Base-by-base conservation (phyloP, 2,888 invertebrate species). In the Eupithecia vulgata region DNA sequence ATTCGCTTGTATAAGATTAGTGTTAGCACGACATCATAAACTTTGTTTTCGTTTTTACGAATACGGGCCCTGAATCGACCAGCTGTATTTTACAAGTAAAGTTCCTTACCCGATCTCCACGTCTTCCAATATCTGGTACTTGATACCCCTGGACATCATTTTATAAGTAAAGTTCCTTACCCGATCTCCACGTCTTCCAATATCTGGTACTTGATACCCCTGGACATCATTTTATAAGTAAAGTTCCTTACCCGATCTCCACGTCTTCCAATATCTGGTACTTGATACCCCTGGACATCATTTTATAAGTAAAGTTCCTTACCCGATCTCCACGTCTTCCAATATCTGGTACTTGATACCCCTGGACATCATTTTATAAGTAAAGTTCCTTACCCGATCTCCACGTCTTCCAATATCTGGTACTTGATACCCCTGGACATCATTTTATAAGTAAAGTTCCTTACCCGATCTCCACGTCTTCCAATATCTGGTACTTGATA, bases 381-480 rank as follows among this genome's bases (percentile, higher is more conserved):
- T 57, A 25, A 13, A n/a, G 52, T 40, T 65, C 67, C 92, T 91
- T 84, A 92, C 92, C 91, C 90, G 66, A 84, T 81, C 74, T 92
- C 92, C 76, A 83, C 84, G 74, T 91, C 85, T 67, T 91, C 91
- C 84, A 92, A 74, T 68, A 87, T 85, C 79, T 89, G 87, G 73
- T 92, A 92, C 77, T 91, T 92, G 37, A 91, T 79, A 1, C 88
- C 86, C 68, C 90, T 82, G 5, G 91, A 90, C 30, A 30, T 30
- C 4, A 42, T 13, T 42, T 45, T 45, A 8, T 21, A 52, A 57
- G 5, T 57, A 25, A 13, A n/a, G 52, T 40, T 65, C 67, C 92
- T 91, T 84, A 92, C 92, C 91, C 90, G 66, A 84, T 81, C 74
- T 92, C 92, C 76, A 83, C 84, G 74, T 91, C 85, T 67, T 91